A percentile compares a stretch with the other conserved stretches of the same genome.
Evolutionary conservation across 2,113 vertebrate species (phyloP).

Genomic region (Corythornis madagascariensis): DNA sequence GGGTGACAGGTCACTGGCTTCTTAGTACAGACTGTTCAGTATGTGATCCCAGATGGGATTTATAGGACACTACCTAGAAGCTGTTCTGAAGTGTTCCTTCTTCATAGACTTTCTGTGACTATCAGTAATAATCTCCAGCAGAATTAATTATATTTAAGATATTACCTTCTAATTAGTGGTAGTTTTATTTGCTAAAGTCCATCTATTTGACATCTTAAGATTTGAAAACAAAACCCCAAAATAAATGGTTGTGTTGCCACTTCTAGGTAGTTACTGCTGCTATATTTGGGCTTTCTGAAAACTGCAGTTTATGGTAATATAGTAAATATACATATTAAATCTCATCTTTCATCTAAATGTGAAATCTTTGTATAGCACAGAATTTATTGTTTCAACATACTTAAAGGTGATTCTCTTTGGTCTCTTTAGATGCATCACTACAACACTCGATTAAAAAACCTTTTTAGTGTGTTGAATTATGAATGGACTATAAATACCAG

Average conservation of each 20-base stretch:
- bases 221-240: not conserved
- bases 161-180: not conserved
- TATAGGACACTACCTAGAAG: not conserved
- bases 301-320: not conserved
- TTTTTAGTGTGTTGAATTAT: slow-evolving; percentile 84
- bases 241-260: not conserved
- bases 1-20: not conserved
- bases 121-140: not conserved
- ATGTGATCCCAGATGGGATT: not conserved
- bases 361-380: not conserved
- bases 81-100: not conserved
- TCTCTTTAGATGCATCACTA: slow-evolving; percentile 67
- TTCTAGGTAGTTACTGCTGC: not conserved
- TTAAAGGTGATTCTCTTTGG: not conserved
- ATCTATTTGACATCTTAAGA: not conserved
- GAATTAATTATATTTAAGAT: not conserved
- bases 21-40: not conserved
- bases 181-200: not conserved
- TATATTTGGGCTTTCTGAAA: not conserved
- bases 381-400: not conserved
- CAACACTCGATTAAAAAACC: slow-evolving; percentile 72
- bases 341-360: not conserved
- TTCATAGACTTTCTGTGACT: not conserved
- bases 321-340: not conserved
- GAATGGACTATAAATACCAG: slow-evolving; percentile 71